Conservation (phyloP, 2,113 vertebrate species). For the Siniperca chuatsi region DNA sequence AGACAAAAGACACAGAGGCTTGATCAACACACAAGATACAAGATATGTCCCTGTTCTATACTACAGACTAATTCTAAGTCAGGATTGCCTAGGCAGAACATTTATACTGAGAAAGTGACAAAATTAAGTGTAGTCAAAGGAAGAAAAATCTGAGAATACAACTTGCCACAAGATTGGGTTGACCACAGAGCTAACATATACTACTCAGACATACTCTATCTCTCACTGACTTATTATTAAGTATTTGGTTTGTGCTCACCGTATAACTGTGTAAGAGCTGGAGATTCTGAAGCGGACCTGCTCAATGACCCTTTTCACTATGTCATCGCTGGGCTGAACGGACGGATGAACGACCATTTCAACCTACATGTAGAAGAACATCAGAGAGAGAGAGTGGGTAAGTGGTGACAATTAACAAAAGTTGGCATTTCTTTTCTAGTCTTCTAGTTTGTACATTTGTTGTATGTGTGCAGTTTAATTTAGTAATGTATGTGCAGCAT, state of each 20-base stretch:
- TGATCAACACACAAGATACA: background rate
- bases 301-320: constrained; percentile 91
- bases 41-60: background rate
- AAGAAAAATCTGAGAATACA: background rate
- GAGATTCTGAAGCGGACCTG: constrained; percentile 96
- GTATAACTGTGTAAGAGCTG: constrained; percentile 87
- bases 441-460: background rate
- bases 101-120: background rate
- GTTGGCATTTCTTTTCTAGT: too few relatives aligned
- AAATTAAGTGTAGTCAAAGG: background rate
- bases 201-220: background rate
- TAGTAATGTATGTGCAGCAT: too few relatives aligned
- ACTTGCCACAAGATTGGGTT: background rate
- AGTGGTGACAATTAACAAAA: background rate
- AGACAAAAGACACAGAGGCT: background rate
- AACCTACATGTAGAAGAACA: constrained; percentile 79
- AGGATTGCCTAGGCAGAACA: background rate
- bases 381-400: background rate
- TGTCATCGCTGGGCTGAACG: constrained; percentile 88
- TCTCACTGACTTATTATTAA: background rate
- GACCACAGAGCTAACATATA: too few relatives aligned
- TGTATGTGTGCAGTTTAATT: too few relatives aligned
- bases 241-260: constrained; percentile 81
- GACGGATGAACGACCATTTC: constrained; percentile 95
- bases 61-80: background rate